Evolutionary conservation across 2,888 invertebrate genomes (phyloP), one percentile per base, ranked within the genome.

Genomic region (Pecten maximus): DNA sequence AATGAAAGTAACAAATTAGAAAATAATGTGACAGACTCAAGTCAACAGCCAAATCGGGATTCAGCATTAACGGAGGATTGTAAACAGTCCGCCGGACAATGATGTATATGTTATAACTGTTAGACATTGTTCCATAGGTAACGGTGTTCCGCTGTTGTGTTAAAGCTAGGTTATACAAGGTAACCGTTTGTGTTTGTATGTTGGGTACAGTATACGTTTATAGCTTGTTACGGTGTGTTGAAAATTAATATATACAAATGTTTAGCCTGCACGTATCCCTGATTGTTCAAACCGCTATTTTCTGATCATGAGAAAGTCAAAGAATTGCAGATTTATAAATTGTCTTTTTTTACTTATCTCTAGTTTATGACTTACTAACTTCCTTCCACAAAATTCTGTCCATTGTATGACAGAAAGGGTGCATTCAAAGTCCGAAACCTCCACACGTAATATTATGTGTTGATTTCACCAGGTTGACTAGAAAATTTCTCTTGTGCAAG

Each of bases 1-100:
- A n/a, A 91, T 54, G 87, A 89, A n/a, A 91, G 88, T 40, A 88
- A 90, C 40, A 90, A 89, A 28, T 44, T 54, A 74, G 87, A 50
- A 35, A 89, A 87, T 48, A 48, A 50, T 74, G 74, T 74, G 74
- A 74, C 74, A 28, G 74, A 74, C 74, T 74, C 74, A 35, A 74
- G 74, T 35, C 74, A 15, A 23, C 74, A 74, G 74, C 74, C 74
- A 74, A 74, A 74, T 74, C 28, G 2, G 74, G 74, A 74, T 74
- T 15, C 74, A 74, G 74, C 74, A 74, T 74, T 74, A 74, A 74
- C 74, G 16, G 74, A 10, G 35, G 35, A 74, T 0, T 35, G 74
- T 74, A 23, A 74, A 35, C 74, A 35, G 23, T 19, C 54, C 23
- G n/a, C 16, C 19, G 54, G 54, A 54, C 19, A 54, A 54, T 74